Evolutionary conservation across 1,140 invertebrate species (phyloP).

Genomic region (Capitella teleta): DNA sequence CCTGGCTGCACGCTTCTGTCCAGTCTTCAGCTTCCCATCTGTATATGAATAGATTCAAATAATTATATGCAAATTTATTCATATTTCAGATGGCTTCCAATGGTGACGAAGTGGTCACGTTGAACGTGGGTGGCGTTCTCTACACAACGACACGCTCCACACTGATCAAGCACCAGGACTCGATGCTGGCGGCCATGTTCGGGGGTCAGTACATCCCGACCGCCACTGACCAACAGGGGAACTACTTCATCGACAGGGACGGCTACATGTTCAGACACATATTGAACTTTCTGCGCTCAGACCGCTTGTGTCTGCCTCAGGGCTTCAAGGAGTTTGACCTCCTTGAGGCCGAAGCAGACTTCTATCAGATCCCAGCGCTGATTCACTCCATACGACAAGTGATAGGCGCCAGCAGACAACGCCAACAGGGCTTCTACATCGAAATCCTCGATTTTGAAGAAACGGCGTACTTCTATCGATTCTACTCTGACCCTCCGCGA

Average conservation of each 20-base stretch:
- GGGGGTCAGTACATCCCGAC: conserved; percentile 16
- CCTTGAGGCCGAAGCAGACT: conserved; percentile 15
- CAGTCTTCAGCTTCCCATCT: too few relatives aligned
- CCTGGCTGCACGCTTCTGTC: too few relatives aligned
- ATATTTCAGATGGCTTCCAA: not conserved
- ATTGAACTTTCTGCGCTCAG: conserved; percentile 12
- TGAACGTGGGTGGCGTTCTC: conserved; percentile 19
- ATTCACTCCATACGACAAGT: conserved; percentile 8
- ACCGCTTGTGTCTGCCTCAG: conserved; percentile 11
- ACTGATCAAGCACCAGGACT: conserved; percentile 17
- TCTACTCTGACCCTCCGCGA: conserved; percentile 12
- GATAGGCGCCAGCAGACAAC: not conserved
- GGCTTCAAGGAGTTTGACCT: conserved; percentile 15
- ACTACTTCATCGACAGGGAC: conserved; percentile 17
- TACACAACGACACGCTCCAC: conserved; percentile 20
- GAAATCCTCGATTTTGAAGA: conserved; percentile 16
- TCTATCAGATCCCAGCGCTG: conserved; percentile 11
- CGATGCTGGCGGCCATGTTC: conserved; percentile 20
- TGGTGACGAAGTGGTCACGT: conserved; percentile 10
- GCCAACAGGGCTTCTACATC: conserved; percentile 9
- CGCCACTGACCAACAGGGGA: conserved; percentile 13
- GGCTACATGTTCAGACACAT: conserved; percentile 16
- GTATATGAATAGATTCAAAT: too few relatives aligned
- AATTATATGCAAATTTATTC: too few relatives aligned
- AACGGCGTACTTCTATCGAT: conserved; percentile 15